Evolutionary conservation across 2,113 vertebrate genomes (phyloP).

Genomic region (Phylloscopus trochilus): DNA sequence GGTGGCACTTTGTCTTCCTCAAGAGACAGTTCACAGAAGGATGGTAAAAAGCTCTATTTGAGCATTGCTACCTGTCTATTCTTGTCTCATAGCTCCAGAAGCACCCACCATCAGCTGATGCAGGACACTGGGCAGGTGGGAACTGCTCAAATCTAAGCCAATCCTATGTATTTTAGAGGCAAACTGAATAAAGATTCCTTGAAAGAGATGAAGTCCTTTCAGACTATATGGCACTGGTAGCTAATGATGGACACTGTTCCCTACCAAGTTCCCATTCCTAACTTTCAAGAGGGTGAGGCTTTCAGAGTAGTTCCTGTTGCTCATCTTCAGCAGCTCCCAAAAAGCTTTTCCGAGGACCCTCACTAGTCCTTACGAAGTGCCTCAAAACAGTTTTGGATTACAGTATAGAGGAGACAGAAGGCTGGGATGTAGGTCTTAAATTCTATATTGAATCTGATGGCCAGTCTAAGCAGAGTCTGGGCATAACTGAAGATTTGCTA

Average conservation of each 20-base stretch:
- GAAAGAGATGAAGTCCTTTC: not conserved
- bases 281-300: not conserved
- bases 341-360: not conserved
- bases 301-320: not conserved
- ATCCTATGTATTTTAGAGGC: not conserved
- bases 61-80: not conserved
- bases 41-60: not conserved
- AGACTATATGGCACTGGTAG: not conserved
- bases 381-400: not conserved
- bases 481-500: not conserved
- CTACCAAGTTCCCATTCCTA: not conserved
- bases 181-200: not conserved
- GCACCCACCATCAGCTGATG: not conserved
- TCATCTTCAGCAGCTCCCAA: not conserved
- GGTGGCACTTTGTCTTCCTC: not conserved
- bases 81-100: not conserved
- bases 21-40: not conserved
- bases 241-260: not conserved
- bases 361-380: not conserved
- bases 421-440: not conserved
- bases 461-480: not conserved
- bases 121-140: not conserved
- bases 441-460: not conserved
- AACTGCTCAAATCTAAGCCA: not conserved
- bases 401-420: not conserved